phyloP scores from a whole-genome alignment of 1,140 invertebrate genomes.

The Odontomachus brunneus region DNA sequence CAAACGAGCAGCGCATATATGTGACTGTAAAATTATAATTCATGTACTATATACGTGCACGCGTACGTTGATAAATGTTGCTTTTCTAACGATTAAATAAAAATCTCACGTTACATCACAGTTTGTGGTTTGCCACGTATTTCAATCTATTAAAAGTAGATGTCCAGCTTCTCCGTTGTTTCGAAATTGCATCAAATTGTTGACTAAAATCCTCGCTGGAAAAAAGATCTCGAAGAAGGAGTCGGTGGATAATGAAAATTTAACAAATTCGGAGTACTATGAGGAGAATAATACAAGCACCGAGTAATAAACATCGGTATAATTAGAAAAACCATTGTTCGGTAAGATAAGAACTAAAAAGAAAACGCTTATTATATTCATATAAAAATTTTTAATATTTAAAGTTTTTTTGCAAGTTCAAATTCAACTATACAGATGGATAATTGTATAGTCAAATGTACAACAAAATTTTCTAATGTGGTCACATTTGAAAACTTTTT shows the following conservation, averaged over 20 bases:
- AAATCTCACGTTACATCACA: slow-evolving; percentile 77
- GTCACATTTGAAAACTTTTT: slow-evolving; percentile 14
- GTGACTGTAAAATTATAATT: slow-evolving; percentile 53
- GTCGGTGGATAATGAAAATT: neutral
- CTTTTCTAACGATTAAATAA: slow-evolving; percentile 66
- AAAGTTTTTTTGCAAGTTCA: too few species aligned
- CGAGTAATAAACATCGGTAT: neutral
- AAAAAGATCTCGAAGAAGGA: neutral
- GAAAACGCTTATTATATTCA: too few species aligned
- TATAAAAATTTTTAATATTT: too few species aligned
- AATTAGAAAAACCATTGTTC: too few species aligned
- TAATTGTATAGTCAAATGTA: too few species aligned
- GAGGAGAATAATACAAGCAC: slow-evolving; percentile 2
- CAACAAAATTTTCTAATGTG: neutral
- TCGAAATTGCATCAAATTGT: neutral
- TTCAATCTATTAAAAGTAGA: slow-evolving; percentile 39
- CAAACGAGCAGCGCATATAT: neutral
- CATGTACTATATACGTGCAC: slow-evolving; percentile 52
- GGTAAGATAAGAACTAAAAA: too few species aligned
- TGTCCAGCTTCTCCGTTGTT: neutral
- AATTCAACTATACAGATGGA: too few species aligned
- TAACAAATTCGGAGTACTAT: too few species aligned
- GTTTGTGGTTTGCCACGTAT: slow-evolving; percentile 66
- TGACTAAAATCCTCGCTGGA: neutral
- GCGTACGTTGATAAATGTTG: slow-evolving; percentile 42